phyloP scores from a whole-genome alignment of 2,888 invertebrate genomes.

The Buathra laborator region DNA sequence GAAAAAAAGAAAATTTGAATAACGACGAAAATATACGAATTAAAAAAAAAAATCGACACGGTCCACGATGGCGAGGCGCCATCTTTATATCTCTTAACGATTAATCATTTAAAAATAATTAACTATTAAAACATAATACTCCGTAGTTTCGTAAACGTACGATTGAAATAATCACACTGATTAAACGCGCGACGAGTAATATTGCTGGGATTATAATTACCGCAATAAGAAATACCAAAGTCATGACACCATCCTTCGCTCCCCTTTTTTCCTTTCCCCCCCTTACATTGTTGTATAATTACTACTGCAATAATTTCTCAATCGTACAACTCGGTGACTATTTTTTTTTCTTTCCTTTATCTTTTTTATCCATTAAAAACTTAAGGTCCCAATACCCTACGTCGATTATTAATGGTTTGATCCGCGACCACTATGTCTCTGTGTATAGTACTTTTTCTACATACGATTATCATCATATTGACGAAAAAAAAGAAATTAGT shows the following conservation, averaged over 20 bases:
- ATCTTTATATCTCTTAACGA: conserved; percentile 54
- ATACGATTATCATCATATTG: conserved; percentile 61
- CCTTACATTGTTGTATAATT: conserved; percentile 74
- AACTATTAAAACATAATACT: conserved; percentile 69
- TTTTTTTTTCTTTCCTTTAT: not conserved
- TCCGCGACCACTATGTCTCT: conserved; percentile 41
- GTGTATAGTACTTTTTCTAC: conserved; percentile 75
- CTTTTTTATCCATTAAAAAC: conserved; percentile 12
- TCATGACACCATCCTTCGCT: conserved; percentile 64
- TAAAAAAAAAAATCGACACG: conserved; percentile 48
- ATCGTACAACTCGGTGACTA: conserved; percentile 24
- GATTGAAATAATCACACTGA: conserved; percentile 55
- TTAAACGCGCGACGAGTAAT: conserved; percentile 68
- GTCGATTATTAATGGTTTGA: conserved; percentile 64
- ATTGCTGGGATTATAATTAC: conserved; percentile 77
- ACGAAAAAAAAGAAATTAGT: conserved; percentile 43
- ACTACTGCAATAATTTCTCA: conserved; percentile 62
- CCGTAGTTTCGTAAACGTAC: conserved; percentile 72
- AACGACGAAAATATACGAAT: conserved; percentile 58
- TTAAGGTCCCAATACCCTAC: conserved; percentile 57
- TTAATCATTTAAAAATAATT: conserved; percentile 51
- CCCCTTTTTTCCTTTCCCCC: conserved; percentile 68
- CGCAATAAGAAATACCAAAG: conserved; percentile 83
- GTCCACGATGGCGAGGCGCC: conserved; percentile 35
- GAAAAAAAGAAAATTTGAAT: conserved; percentile 50